Percentiles rank a stretch among this genome's conserved stretches.
These are phyloP conservation scores for Plagiodera versicolora DNA, from an alignment of 2,888 invertebrate genomes.

Conservation along the genomic window DNA sequence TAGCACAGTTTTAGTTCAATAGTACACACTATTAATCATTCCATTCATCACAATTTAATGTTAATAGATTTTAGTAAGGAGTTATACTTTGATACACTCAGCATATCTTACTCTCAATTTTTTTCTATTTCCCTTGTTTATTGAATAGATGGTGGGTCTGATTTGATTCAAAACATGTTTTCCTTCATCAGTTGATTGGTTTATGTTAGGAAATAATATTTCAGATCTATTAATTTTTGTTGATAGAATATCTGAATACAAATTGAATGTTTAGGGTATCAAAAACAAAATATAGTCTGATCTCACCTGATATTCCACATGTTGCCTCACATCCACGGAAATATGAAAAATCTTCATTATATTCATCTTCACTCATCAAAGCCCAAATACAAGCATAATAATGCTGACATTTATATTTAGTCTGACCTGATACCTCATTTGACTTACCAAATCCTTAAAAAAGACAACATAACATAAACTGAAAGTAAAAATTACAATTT, in stretches of 20 bases:
- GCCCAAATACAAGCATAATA: conserved; percentile 73
- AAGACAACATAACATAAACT: not conserved
- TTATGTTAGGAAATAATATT: not conserved
- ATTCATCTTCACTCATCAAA: conserved; percentile 66
- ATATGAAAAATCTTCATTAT: conserved; percentile 64
- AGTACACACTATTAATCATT: too few relatives aligned
- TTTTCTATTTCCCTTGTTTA: conserved; percentile 21
- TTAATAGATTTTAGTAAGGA: too few relatives aligned
- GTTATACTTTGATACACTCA: not conserved
- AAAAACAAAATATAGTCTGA: not conserved
- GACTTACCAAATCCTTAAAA: conserved; percentile 27
- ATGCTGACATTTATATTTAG: conserved; percentile 62
- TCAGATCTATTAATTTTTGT: not conserved
- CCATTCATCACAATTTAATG: too few relatives aligned
- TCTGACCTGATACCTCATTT: conserved; percentile 22
- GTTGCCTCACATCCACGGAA: conserved; percentile 36
- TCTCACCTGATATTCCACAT: not conserved
- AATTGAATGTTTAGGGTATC: not conserved
- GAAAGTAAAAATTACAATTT: not conserved
- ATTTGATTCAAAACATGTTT: not conserved
- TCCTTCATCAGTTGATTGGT: not conserved
- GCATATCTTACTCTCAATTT: conserved; percentile 19
- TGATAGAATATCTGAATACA: not conserved
- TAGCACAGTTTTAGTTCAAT: too few relatives aligned
- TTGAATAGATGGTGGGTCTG: not conserved